Base-by-base conservation (phyloP, 1,140 invertebrate genomes). In the Eumeta japonica region DNA sequence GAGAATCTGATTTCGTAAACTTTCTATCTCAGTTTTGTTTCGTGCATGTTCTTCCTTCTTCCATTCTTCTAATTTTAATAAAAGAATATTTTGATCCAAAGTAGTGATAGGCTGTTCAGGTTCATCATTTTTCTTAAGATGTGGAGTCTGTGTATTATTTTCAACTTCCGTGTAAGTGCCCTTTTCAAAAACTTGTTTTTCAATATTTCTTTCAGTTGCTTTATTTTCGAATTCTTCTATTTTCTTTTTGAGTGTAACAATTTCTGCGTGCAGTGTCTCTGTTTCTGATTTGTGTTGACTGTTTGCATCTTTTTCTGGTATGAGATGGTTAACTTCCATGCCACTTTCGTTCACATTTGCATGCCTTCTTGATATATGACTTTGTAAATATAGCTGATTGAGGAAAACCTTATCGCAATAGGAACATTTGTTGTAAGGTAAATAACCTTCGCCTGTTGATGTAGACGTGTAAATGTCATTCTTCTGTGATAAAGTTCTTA, bases 371-470 rank as follows among this genome's bases (percentile, higher is more conserved):
- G 60, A 61, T 3, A 79, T 58, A 48, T 82, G 80, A 27, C 78
- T 68, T 59, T 74, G 59, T 37, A 81, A 62, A 61, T 78, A 81
- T 41, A 79, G 70, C 52, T 79, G 75, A 46, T 78, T 79, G 32
- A 79, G 51, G 56, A 82, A 82, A 12, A 75, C 65, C 63, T 82
- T 82, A 30, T 66, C 67, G 45, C 80, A 82, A 45, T 70, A 64
- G 31, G 41, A 51, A 48, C 80, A 82, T 65, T 79, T 79, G 41
- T 75, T 68, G 17, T 72, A 61, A 39, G 68, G 61, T 12, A 54
- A 27, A n/a, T 39, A 28, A 10, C n/a, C 5, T 29, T 67, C 62
- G 19, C 39, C 28, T 37, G 57, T 52, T n/a, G 54, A 43, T 5
- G 53, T 51, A 13, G 55, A 36, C 9, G 44, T 42, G 38, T 65